Base-by-base conservation (phyloP, 2,888 invertebrate species). In the Argyra leucocephala region DNA sequence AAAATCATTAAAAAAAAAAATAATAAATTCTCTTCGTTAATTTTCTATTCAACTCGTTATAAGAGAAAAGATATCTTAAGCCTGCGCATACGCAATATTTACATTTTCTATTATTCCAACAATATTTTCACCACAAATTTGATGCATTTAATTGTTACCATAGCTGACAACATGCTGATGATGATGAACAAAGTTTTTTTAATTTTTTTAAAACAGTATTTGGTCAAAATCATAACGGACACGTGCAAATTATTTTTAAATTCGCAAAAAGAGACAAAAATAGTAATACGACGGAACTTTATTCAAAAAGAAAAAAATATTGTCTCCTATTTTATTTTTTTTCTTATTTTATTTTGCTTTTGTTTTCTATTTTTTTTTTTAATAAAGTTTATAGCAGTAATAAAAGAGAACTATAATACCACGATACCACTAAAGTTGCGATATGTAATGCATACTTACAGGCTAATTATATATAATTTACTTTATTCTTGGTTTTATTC, bases 1-100 rank as follows among this genome's bases (percentile, higher is more conserved):
- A 18, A 18, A 48, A 48, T 18, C 48, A 48, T 18, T 18, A 18
- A 4, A 31, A 10, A 31, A 10, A n/a, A 26, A 26, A 26, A 26
- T 26, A 6, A 26, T n/a, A 26, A 26, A 26, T 26, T 26, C 31
- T 31, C 31, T 31, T 31, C 9, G 12, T 31, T 31, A 2, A 31
- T 31, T n/a, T 31, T 31, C 31, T 6, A 31, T 12, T 26, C 31
- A 10, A 4, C 12, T 31, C 7, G 7, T 7, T 6, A 10, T 31
- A 31, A 31, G 31, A 31, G 31, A 31, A 31, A 31, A 31, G n/a
- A n/a, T 6, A 10, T 31, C 12, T 48, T 48, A 18, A 9, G 48
- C 48, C 48, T 48, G 48, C 48, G 48, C 48, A 48, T 48, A 48
- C 18, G 48, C 48, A 48, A 48, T 48, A 48, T 48, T 48, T 48